A percentile compares a stretch with the other conserved stretches of the same genome.
phyloP scores from a whole-genome alignment of 64 coral and sea anemone genomes.

The Dendronephthya gigantea region DNA sequence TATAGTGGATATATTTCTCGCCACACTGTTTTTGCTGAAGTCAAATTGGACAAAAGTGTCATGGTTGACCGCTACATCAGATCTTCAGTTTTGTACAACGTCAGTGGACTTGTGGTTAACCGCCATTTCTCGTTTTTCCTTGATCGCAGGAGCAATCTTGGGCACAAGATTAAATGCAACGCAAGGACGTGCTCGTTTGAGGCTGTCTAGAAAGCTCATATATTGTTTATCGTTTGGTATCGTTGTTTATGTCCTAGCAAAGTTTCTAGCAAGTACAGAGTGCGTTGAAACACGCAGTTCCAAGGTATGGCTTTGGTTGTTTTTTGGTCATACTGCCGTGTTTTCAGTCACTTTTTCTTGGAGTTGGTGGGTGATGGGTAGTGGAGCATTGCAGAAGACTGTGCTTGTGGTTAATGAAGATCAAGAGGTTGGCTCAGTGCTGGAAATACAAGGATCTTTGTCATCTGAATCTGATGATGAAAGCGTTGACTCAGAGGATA shows the following conservation, averaged over 20 bases:
- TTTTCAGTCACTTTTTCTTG: not conserved
- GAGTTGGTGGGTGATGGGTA: not conserved
- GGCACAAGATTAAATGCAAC: not conserved
- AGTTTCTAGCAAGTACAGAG: slow-evolving; percentile 4
- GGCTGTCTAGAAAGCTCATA: not conserved
- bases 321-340: not conserved
- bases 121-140: not conserved
- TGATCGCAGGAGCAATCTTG: not conserved
- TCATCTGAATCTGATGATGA: not conserved
- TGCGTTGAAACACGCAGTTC: not conserved
- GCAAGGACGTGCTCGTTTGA: not conserved
- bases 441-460: not conserved
- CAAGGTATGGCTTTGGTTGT: not conserved
- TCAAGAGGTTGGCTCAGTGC: not conserved
- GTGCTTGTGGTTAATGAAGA: not conserved
- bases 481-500: not conserved
- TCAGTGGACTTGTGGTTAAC: not conserved
- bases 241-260: not conserved
- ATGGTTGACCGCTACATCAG: not conserved
- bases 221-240: not conserved
- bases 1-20: not conserved
- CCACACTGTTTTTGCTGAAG: not conserved
- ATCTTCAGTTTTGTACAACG: not conserved
- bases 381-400: not conserved
- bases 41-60: not conserved